These are phyloP conservation scores for Adineta ricciae DNA, from an alignment of 2,888 invertebrate genomes.

Conservation along the genomic window DNA sequence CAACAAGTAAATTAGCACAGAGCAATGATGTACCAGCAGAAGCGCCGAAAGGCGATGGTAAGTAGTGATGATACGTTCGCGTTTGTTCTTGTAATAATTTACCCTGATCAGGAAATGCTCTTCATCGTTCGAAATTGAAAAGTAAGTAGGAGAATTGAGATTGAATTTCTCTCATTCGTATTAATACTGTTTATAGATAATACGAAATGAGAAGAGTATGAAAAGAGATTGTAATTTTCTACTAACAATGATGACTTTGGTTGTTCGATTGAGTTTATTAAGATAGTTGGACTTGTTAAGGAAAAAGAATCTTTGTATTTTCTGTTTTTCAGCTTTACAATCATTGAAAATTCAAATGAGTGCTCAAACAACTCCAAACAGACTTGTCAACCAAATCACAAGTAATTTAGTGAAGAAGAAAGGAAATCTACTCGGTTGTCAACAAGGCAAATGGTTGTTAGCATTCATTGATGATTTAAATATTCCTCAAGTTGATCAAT, in stretches of 20 bases:
- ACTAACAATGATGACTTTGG: too few relatives aligned
- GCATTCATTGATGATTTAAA: conserved; percentile 50
- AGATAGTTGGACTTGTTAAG: too few relatives aligned
- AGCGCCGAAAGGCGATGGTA: background rate
- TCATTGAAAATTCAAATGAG: conserved; percentile 43
- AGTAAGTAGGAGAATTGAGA: background rate
- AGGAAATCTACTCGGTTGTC: conserved; percentile 45
- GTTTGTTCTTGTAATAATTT: background rate
- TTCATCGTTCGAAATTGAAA: background rate
- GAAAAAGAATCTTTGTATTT: too few relatives aligned
- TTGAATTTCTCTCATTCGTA: background rate
- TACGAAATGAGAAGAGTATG: background rate
- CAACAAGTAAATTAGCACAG: background rate
- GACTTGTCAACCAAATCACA: conserved; percentile 44
- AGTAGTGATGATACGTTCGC: background rate
- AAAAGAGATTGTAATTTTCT: background rate
- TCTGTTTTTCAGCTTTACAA: background rate
- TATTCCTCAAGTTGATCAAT: conserved; percentile 48
- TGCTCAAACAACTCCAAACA: conserved; percentile 47
- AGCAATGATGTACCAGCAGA: background rate
- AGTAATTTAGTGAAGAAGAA: conserved; percentile 47
- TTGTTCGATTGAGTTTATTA: too few relatives aligned
- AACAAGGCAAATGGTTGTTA: conserved; percentile 45
- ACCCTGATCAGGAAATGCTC: background rate
- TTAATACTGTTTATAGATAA: background rate